phyloP scores from a whole-genome alignment of 1,140 invertebrate genomes.

The Stenopsyche tienmushanensis region DNA sequence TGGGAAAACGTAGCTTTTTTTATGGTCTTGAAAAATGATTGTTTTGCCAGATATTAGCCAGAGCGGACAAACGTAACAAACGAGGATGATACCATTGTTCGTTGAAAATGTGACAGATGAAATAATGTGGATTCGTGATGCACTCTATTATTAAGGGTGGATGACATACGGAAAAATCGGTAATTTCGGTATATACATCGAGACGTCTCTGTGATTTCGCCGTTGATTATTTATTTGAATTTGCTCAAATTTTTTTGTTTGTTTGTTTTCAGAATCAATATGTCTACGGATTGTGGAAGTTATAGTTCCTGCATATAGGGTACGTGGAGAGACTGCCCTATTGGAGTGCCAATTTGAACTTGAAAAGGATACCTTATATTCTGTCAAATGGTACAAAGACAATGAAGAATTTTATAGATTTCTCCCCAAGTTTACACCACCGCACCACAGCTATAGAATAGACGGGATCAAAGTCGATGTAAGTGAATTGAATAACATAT shows the following conservation, averaged over 20 bases:
- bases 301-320: conserved; percentile 64
- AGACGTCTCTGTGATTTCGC: not conserved
- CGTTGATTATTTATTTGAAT: not conserved
- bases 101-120: not conserved
- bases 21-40: too few relatives aligned
- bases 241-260: not conserved
- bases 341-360: conserved; percentile 69
- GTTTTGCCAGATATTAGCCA: too few relatives aligned
- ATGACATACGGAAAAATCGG: too few relatives aligned
- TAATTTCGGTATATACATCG: too few relatives aligned
- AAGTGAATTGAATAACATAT: conserved; percentile 44
- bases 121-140: not conserved
- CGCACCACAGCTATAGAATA: conserved; percentile 59
- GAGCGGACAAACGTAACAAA: too few relatives aligned
- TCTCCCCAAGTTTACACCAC: conserved; percentile 59
- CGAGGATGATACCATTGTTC: too few relatives aligned
- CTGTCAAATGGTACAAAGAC: conserved; percentile 80
- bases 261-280: conserved; percentile 43
- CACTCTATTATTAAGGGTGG: not conserved
- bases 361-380: conserved; percentile 64
- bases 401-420: conserved; percentile 78
- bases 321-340: conserved; percentile 63
- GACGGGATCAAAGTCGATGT: conserved; percentile 69
- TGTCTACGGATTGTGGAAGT: conserved; percentile 59
- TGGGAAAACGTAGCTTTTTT: too few relatives aligned